Conservation (phyloP, 2,797 vertebrate genomes). For the Macroramphosus scolopax region DNA sequence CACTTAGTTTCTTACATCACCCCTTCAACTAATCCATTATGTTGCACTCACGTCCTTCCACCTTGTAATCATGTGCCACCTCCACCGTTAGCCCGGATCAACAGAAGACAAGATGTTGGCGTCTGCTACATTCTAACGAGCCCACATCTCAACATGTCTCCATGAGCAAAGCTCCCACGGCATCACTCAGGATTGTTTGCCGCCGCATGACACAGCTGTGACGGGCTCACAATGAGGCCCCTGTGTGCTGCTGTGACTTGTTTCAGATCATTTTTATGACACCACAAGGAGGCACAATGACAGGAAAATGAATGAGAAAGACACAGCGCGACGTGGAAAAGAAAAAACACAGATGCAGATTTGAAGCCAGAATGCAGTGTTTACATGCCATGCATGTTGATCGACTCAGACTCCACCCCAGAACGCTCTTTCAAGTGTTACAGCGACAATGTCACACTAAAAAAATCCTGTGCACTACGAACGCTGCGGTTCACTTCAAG, state of each 20-base stretch:
- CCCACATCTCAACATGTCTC: too few relatives aligned
- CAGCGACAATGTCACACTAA: slow-evolving; percentile 21
- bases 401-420: not conserved
- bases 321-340: slow-evolving; percentile 1
- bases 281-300: not conserved
- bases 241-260: slow-evolving; percentile 17
- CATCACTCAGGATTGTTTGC: slow-evolving; percentile 8
- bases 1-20: too few relatives aligned
- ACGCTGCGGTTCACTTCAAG: slow-evolving; percentile 16
- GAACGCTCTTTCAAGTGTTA: slow-evolving; percentile 14
- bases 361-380: slow-evolving; percentile 10
- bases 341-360: slow-evolving; percentile 10
- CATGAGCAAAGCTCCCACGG: slow-evolving; percentile 13
- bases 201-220: too few relatives aligned
- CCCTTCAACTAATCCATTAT: too few relatives aligned
- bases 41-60: slow-evolving; percentile 3
- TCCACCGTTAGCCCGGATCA: not conserved
- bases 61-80: not conserved
- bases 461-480: slow-evolving; percentile 17
- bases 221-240: not conserved
- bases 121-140: not conserved
- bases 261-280: slow-evolving; percentile 30
- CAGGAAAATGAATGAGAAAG: slow-evolving; percentile 6
- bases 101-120: not conserved
- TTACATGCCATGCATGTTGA: slow-evolving; percentile 8